A percentile compares a stretch with the other conserved stretches of the same genome.
Conservation (phyloP, 2,113 vertebrate genomes). For the Macroglossus sobrinus region DNA sequence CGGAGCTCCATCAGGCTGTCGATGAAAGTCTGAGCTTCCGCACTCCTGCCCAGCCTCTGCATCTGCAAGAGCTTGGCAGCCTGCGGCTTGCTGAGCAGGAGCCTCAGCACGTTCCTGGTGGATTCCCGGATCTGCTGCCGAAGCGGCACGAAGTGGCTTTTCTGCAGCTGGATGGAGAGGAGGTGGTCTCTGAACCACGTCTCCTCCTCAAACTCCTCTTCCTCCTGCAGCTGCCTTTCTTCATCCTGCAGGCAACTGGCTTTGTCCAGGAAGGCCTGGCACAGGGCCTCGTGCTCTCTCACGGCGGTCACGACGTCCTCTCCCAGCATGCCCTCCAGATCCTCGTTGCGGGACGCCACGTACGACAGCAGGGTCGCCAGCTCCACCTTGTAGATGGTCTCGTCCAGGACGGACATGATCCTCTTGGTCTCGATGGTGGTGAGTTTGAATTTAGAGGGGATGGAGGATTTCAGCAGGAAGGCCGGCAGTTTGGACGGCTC, state of each 20-base stretch:
- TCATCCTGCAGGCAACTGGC: not conserved
- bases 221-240: not conserved
- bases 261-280: not conserved
- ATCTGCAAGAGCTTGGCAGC: constrained; percentile 59
- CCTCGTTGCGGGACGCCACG: not conserved
- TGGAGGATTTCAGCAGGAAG: not conserved
- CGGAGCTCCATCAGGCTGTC: constrained; percentile 82
- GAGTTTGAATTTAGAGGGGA: constrained; percentile 68
- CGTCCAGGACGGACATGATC: constrained; percentile 82
- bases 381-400: constrained; percentile 81
- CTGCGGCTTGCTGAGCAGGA: constrained; percentile 70
- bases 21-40: constrained; percentile 72
- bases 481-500: not conserved
- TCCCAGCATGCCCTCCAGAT: constrained; percentile 45
- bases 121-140: constrained; percentile 75
- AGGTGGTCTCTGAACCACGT: not conserved
- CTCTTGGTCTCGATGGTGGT: constrained; percentile 80
- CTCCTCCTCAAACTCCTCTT: not conserved
- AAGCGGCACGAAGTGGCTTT: not conserved
- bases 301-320: constrained; percentile 64
- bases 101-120: constrained; percentile 81
- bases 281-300: constrained; percentile 73
- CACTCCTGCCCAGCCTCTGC: not conserved
- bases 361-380: constrained; percentile 74
- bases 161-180: not conserved